These are phyloP conservation scores for Steatocranus sp. DNA, from an alignment of 2,797 vertebrate species.

Conservation along the genomic window DNA sequence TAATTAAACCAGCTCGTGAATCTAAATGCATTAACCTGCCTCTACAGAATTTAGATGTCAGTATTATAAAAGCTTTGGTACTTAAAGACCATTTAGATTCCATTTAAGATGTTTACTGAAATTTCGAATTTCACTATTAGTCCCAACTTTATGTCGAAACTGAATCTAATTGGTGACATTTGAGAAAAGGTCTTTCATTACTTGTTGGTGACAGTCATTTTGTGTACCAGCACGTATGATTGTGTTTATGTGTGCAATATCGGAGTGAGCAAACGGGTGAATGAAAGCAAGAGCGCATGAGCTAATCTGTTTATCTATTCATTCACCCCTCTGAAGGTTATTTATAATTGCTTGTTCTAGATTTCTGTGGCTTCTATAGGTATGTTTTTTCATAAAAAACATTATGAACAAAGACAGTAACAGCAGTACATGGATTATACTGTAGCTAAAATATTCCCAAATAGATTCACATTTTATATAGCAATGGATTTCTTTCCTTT, in stretches of 20 bases:
- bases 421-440: background rate
- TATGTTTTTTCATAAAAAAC: background rate
- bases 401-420: background rate
- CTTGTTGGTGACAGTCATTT: slow-evolving; percentile 20
- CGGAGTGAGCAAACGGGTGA: background rate
- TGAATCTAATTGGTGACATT: slow-evolving; percentile 58
- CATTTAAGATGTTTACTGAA: slow-evolving; percentile 40
- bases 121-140: slow-evolving; percentile 8
- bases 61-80: slow-evolving; percentile 6
- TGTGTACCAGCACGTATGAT: background rate
- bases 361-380: background rate
- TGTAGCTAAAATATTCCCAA: background rate
- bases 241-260: background rate
- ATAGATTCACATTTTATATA: background rate
- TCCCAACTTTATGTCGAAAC: slow-evolving; percentile 1
- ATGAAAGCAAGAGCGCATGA: background rate
- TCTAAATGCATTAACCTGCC: background rate
- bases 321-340: background rate
- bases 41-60: slow-evolving; percentile 26
- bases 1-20: background rate
- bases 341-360: background rate
- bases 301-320: background rate
- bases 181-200: slow-evolving; percentile 50
- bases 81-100: slow-evolving; percentile 42
- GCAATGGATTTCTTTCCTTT: background rate